phyloP scores from a whole-genome alignment of 2,888 invertebrate species.

The Patella depressa region DNA sequence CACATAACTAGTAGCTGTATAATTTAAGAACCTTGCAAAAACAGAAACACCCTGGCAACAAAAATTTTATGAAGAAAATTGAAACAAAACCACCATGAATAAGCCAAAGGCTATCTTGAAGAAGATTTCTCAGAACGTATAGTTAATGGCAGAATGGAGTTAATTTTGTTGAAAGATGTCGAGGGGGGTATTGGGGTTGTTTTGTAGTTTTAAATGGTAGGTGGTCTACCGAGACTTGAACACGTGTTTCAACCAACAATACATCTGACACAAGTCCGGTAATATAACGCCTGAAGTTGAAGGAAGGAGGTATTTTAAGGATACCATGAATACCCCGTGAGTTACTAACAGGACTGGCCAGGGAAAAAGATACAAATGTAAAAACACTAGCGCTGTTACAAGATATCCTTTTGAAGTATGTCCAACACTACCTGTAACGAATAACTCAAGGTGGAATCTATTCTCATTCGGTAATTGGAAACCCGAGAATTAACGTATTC shows the following conservation, averaged over 20 bases:
- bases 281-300: not conserved
- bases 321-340: not conserved
- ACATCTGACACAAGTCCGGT: slow-evolving; percentile 2
- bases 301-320: slow-evolving; percentile 9
- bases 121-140: not conserved
- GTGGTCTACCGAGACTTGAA: slow-evolving; percentile 12
- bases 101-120: slow-evolving; percentile 6
- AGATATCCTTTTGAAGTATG: slow-evolving; percentile 12
- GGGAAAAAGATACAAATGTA: slow-evolving; percentile 9
- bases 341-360: slow-evolving; percentile 4
- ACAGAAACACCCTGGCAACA: slow-evolving; percentile 5
- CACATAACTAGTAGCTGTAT: slow-evolving; percentile 5
- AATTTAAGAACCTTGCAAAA: slow-evolving; percentile 9
- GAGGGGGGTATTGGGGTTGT: not conserved
- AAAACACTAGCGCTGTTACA: not conserved
- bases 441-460: slow-evolving; percentile 10
- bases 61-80: slow-evolving; percentile 12
- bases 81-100: slow-evolving; percentile 13
- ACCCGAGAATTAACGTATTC: too few species aligned
- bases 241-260: slow-evolving; percentile 8
- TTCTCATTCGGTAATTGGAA: not conserved
- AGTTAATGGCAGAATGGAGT: not conserved
- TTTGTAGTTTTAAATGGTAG: slow-evolving; percentile 13
- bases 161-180: slow-evolving; percentile 4
- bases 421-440: slow-evolving; percentile 8